Percentiles rank a stretch among this genome's conserved stretches.
These are phyloP conservation scores for Sebastes itinus DNA, from an alignment of 2,797 vertebrate genomes.

Conservation along the genomic window DNA sequence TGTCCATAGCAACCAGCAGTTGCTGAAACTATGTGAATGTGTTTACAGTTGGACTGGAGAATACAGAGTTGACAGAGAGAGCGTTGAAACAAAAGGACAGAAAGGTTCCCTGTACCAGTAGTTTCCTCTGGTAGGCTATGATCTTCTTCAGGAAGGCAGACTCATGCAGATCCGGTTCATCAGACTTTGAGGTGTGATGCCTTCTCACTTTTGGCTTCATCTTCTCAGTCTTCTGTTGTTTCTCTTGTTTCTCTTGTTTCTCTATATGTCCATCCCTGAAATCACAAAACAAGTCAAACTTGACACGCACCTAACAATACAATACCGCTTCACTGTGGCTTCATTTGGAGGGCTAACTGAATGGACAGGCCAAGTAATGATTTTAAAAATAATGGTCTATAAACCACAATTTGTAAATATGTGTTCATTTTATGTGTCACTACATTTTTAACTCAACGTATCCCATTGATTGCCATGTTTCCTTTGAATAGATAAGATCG, in stretches of 20 bases:
- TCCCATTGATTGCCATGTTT: no score
- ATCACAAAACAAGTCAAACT: constrained; percentile 1
- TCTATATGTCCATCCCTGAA: constrained; percentile 85
- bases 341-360: neutral
- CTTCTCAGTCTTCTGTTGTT: constrained; percentile 84
- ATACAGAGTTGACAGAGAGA: neutral
- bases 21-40: no score
- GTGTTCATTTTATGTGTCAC: neutral
- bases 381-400: neutral
- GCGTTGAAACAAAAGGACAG: neutral
- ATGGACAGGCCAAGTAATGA: neutral
- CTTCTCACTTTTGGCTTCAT: constrained; percentile 85
- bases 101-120: constrained; percentile 83
- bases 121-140: constrained; percentile 93
- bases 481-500: no score
- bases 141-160: constrained; percentile 97
- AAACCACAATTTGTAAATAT: neutral
- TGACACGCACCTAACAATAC: neutral
- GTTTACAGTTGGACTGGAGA: neutral
- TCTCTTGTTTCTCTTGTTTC: constrained; percentile 80
- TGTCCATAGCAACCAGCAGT: no score
- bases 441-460: neutral
- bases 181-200: constrained; percentile 84
- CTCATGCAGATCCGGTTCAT: constrained; percentile 92
- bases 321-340: neutral